Conservation (phyloP, 2,888 invertebrate genomes). For the Lutraria lutraria region DNA sequence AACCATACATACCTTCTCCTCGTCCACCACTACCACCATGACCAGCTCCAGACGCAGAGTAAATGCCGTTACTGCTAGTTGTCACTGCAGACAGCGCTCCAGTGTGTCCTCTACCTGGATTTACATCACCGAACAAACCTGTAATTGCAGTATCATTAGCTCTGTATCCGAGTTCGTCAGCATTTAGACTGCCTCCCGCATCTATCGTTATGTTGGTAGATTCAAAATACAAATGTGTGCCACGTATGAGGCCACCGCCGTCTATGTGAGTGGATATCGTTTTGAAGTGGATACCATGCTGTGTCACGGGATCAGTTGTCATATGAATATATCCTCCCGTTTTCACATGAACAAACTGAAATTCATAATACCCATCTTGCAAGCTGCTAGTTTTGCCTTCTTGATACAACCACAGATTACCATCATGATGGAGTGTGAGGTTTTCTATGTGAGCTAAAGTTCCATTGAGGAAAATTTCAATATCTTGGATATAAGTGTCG, state of each 20-base stretch:
- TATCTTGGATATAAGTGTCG: constrained; percentile 76
- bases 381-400: constrained; percentile 72
- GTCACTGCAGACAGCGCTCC: constrained; percentile 70
- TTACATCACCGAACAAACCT: constrained; percentile 71
- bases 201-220: constrained; percentile 78
- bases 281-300: constrained; percentile 73
- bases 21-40: constrained; percentile 80
- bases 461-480: constrained; percentile 78
- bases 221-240: constrained; percentile 75
- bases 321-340: constrained; percentile 77
- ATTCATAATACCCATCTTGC: constrained; percentile 73
- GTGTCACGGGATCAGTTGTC: constrained; percentile 77
- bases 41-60: constrained; percentile 75
- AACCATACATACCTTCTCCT: constrained; percentile 66
- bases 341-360: constrained; percentile 78
- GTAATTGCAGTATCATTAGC: constrained; percentile 62
- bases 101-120: constrained; percentile 76
- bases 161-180: constrained; percentile 77
- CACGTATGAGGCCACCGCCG: constrained; percentile 78
- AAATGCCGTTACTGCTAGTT: constrained; percentile 76
- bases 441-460: constrained; percentile 77
- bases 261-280: constrained; percentile 76
- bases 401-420: constrained; percentile 75
- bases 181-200: constrained; percentile 74
- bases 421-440: constrained; percentile 78